Base-by-base conservation (phyloP, 2,113 vertebrate species). In the Pterophyllum scalare region DNA sequence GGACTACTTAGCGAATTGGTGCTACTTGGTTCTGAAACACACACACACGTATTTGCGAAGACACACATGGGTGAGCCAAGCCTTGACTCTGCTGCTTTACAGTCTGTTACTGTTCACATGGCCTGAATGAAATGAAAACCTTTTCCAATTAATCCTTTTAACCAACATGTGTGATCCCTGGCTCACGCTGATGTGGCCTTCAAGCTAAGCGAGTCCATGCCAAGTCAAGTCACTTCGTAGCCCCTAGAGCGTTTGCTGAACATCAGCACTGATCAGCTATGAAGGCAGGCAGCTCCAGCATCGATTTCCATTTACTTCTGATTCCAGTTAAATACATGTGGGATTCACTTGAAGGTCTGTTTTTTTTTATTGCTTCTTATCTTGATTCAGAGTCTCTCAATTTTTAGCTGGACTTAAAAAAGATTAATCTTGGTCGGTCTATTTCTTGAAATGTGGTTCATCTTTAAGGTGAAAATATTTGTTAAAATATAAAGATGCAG, bases 141-240 rank as follows among this genome's bases (percentile, higher is more conserved):
- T 88, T 89, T 94, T 92, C 91, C 93, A 93, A 93, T 93, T 91
- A 92, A 92, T 93, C 94, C 93, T 92, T 94, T 94, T 93, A 94
- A 91, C 79, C 89, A 84, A 89, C 93, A 94, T 93, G 93, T 94
- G 92, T 89, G 92, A 94, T 88, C 84, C 72, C 89, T 94, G 90
- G 93, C 93, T 90, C 87, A 20, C 38, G 1, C 43, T 20, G 38
- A 70, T 19, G 65, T 65, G 79, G 87, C 82, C 88, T 87, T 85
- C 77, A 56, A 82, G 75, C 87, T 58, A 26, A 77, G 56, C 15
- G 19, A 80, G 49, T 75, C 81, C 22, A 67, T 19, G 91, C 91
- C 92, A 93, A 90, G 59, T 88, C 88, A 49, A 87, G 86, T 87
- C 91, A 59, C 79, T 81, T 88, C 86, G 24, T 43, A 60, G 82